phyloP scores from a whole-genome alignment of 1,140 invertebrate species.

The Macrobrachium rosenbergii region DNA sequence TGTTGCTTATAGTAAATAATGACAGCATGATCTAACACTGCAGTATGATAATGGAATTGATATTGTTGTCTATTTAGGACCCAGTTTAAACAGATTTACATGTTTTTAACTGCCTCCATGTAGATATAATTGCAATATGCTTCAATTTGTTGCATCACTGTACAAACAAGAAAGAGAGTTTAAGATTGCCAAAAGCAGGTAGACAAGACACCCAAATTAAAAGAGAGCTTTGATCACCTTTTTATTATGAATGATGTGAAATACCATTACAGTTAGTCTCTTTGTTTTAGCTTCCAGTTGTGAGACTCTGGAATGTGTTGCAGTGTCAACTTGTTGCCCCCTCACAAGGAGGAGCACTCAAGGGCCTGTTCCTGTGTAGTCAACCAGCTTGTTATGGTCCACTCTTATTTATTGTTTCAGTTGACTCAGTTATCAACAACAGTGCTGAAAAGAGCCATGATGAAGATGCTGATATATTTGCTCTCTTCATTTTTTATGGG shows the following conservation, averaged over 20 bases:
- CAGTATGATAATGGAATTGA: conserved; percentile 60
- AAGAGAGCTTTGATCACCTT: conserved; percentile 48
- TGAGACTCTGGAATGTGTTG: conserved; percentile 59
- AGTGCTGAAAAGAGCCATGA: conserved; percentile 59
- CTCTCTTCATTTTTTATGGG: conserved; percentile 21
- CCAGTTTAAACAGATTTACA: conserved; percentile 58
- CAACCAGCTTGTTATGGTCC: conserved; percentile 61
- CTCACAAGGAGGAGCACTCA: conserved; percentile 41
- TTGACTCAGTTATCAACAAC: conserved; percentile 61
- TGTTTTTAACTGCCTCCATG: conserved; percentile 62
- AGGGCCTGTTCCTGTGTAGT: conserved; percentile 56
- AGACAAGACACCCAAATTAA: conserved; percentile 58
- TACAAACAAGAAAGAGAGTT: conserved; percentile 43
- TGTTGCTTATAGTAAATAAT: conserved; percentile 60
- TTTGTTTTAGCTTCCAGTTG: conserved; percentile 59
- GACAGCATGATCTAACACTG: conserved; percentile 62
- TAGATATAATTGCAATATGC: conserved; percentile 61
- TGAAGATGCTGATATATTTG: conserved; percentile 24
- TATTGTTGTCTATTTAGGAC: conserved; percentile 60
- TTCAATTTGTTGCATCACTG: conserved; percentile 62
- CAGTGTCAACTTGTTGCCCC: conserved; percentile 48
- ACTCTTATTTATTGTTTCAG: conserved; percentile 58
- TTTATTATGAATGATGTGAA: conserved; percentile 56
- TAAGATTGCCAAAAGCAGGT: conserved; percentile 55
- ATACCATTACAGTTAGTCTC: conserved; percentile 58